Evolutionary conservation across 2,113 vertebrate genomes (phyloP), one percentile per base, ranked within the genome.

Genomic region (Junco hyemalis): DNA sequence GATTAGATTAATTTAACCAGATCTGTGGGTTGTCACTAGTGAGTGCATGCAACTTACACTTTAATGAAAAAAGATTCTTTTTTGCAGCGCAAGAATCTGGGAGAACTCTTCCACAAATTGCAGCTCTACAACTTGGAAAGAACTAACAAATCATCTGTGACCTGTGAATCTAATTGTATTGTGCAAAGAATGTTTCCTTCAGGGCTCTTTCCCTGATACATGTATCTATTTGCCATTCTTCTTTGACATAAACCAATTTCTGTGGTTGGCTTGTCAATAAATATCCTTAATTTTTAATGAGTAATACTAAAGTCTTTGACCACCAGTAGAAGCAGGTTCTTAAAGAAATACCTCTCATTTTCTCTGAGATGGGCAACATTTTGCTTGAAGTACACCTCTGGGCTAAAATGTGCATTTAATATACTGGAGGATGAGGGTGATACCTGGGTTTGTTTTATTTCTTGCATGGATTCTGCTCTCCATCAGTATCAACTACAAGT

Each of bases 161-260:
- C 60, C 68, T 59, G 66, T 92, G 61, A 96, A 92, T 95, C 76
- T 87, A 73, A 80, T 96, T 96, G 93, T 88, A 84, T 71, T 96
- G 80, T 60, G 45, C 73, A 88, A 85, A 91, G 80, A 85, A 36
- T 18, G 68, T 85, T 86, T 89, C 66, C 86, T 92, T 42, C 50
- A 70, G 57, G 66, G 69, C 21, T 85, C 33, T 72, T 81, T 88
- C 81, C 36, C 44, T 51, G 33, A 44, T 83, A 29, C 23, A 38
- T 51, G 38, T 70, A 66, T 95, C 89, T 82, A 74, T 86, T 87
- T 92, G 68, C 68, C 35, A 72, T 83, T 84, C 57, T 92, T 85
- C 82, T 76, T 94, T 80, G 74, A 65, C 73, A 77, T 64, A 92
- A 91, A 82, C 78, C 69, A 73, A 45, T 82, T 79, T 81, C 77